Percentiles rank a stretch among this genome's conserved stretches.
phyloP scores from a whole-genome alignment of 2,113 vertebrate species.

The Zapus hudsonius region DNA sequence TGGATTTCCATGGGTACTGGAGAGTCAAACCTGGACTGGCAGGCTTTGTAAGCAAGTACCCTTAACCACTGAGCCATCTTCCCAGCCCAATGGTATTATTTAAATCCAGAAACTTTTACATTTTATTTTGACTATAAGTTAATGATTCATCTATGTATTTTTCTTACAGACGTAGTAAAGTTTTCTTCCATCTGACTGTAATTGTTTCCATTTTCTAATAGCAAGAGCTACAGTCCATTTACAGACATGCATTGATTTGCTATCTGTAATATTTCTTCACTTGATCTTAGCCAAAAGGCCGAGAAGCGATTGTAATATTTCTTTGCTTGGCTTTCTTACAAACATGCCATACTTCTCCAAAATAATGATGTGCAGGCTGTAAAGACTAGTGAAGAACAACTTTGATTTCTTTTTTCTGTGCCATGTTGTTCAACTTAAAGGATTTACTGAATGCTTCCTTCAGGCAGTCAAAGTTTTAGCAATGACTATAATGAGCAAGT shows the following conservation, averaged over 20 bases:
- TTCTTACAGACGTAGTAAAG: background rate
- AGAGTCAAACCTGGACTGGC: too few species aligned
- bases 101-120: background rate
- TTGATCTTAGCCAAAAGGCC: too few species aligned
- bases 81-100: background rate
- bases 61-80: too few species aligned
- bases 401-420: conserved; percentile 28
- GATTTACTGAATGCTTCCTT: background rate
- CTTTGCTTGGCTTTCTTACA: background rate
- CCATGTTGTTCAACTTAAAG: background rate
- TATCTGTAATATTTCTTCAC: too few species aligned
- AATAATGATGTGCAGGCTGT: background rate
- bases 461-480: background rate
- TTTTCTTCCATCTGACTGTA: background rate
- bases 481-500: background rate
- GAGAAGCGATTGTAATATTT: background rate
- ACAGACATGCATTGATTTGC: background rate
- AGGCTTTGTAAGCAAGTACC: too few species aligned
- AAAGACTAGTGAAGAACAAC: background rate
- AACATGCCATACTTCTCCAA: background rate
- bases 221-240: background rate
- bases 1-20: too few species aligned
- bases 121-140: background rate
- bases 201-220: background rate
- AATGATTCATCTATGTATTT: background rate